These are phyloP conservation scores for Yponomeuta sedellus DNA, from an alignment of 2,888 invertebrate genomes.

Conservation along the genomic window DNA sequence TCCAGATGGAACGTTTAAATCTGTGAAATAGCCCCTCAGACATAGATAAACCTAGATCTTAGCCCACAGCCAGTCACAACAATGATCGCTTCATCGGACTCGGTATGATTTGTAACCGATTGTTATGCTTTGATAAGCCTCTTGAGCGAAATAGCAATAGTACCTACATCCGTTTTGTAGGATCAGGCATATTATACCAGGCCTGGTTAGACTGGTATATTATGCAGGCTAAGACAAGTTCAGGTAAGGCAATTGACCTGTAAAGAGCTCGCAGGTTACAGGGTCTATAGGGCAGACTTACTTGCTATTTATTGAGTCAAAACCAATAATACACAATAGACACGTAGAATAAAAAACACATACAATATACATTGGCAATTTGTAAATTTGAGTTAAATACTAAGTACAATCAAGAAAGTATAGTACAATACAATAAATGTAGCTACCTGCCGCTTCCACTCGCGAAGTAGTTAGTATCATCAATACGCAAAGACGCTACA, in stretches of 20 bases:
- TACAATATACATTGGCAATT: too few relatives aligned
- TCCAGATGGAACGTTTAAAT: neutral
- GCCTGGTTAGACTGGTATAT: slow-evolving; percentile 1
- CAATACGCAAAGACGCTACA: too few relatives aligned
- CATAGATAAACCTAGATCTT: neutral
- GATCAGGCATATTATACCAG: too few relatives aligned
- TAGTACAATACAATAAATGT: too few relatives aligned
- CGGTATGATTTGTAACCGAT: neutral
- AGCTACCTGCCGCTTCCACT: too few relatives aligned
- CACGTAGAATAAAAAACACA: too few relatives aligned
- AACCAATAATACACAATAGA: neutral
- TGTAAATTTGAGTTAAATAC: too few relatives aligned
- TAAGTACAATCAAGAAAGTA: too few relatives aligned
- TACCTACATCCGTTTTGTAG: neutral
- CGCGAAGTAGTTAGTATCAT: too few relatives aligned
- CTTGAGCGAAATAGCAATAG: neutral
- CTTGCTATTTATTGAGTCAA: neutral
- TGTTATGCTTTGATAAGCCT: neutral
- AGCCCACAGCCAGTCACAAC: neutral
- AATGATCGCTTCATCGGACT: neutral
- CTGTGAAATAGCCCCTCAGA: neutral
- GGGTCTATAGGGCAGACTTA: neutral
- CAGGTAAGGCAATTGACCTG: neutral
- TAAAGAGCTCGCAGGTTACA: neutral
- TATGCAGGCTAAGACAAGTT: neutral